Base-by-base conservation (phyloP, 2,113 vertebrate species). In the Tor tambroides region DNA sequence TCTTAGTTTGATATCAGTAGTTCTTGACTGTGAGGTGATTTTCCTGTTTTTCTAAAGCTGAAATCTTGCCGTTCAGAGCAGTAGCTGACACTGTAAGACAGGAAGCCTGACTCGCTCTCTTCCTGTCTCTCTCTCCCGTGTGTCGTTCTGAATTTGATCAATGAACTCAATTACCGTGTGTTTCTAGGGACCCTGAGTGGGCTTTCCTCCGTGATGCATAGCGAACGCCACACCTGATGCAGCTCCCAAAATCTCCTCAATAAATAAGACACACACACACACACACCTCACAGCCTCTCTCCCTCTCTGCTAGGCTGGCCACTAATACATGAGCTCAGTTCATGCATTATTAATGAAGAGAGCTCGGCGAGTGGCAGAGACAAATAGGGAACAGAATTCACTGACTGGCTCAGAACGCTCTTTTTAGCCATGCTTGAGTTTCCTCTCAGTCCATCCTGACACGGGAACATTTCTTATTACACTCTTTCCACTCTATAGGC, bases 271-370 rank as follows among this genome's bases (percentile, higher is more conserved):
- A 90, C 93, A 92, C 80, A 76, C 83, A 82, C 32, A 32, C 84
- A 21, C 76, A 41, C 67, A 38, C 59, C 93, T 91, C 90, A 93
- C 95, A 91, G 95, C 95, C 94, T 95, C 61, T 97, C 92, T 97
- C 96, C n/a, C n/a, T 43, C 41, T 96, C 95, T 80, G 93, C 97
- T 96, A 97, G 96, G 97, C 94, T 98, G 96, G 96, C 95, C 96
- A 95, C 97, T 98, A 99, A 98, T 97, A 97, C 97, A 98, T 97
- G 97, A 96, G 96, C 96, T 92, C 95, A 94, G 95, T 93, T 96
- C 95, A 97, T 98, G 96, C 96, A 98, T 99, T 99, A 99, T 99
- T 99, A 99, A 99, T 99, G 96, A 95, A 95, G 93, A 93, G 95
- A 77, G 91, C 96, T 96, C 96, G 96, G 96, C 96, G 96, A 97